Evolutionary conservation across 2,888 invertebrate genomes (phyloP), one percentile per base, ranked within the genome.

Genomic region (Drosophila kambysellisi): DNA sequence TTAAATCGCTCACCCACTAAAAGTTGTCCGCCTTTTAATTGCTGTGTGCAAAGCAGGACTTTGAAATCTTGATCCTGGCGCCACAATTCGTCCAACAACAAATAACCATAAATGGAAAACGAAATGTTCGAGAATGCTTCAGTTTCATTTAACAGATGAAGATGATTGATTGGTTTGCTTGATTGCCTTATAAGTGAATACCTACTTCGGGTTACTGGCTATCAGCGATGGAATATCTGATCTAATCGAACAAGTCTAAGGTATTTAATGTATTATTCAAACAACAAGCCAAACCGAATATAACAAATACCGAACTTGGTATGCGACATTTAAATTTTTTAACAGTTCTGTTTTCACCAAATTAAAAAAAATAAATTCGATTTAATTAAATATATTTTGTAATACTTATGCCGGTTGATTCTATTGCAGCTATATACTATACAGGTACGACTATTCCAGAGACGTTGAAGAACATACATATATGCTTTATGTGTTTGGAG

Each of bases 1-100:
- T 50, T 64, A 68, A 74, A 29, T 29, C 37, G 74, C 60, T 74
- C 52, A 64, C 60, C 51, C 74, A 63, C 69, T 53, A 9, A 51
- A 20, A 9, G 20, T 46, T 43, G 32, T 32, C 30, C 20, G 20
- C 9, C 2, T 41, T 15, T 41, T 41, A 32, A 32, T 57, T 41
- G 20, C 15, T 30, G 30, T 32, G n/a, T 20, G 17, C 3, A 17
- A 8, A 8, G 30, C n/a, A 29, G 1, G 15, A 6, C n/a, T 33
- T 15, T 29, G 56, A 39, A 12, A 56, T 56, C 39, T 39, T 56
- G 30, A 32, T 41, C 30, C 41, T 57, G 57, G 57, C 41, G 57
- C 41, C 30, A 41, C 30, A 20, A 12, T 15, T n/a, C 41, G n/a
- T 29, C 39, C 4, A 29, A 41, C 30, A n/a, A 39, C 20, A 25